phyloP scores from a whole-genome alignment of 2,888 invertebrate species.

The Drosophila anomelani region DNA sequence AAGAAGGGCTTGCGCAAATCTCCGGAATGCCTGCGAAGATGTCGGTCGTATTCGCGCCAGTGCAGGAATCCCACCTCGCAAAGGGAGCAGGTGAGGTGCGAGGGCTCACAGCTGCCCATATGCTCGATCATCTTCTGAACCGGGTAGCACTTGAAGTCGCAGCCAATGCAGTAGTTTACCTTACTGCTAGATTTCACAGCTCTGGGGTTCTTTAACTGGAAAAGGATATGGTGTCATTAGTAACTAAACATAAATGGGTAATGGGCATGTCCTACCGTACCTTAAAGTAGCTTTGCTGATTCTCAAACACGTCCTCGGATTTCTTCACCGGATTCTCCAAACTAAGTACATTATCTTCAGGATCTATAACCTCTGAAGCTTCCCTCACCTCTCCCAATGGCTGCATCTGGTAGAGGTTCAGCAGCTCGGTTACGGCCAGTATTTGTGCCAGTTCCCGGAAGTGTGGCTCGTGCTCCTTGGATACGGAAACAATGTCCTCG shows the following conservation, averaged over 20 bases:
- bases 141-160: constrained; percentile 84
- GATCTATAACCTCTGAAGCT: constrained; percentile 48
- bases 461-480: constrained; percentile 81
- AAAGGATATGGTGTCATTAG: not conserved
- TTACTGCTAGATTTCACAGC: constrained; percentile 79
- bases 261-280: constrained; percentile 38
- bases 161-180: constrained; percentile 84
- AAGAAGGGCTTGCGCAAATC: constrained; percentile 85
- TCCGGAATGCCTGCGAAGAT: constrained; percentile 84
- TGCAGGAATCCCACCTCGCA: constrained; percentile 83
- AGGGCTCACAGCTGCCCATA: constrained; percentile 78
- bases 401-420: constrained; percentile 78
- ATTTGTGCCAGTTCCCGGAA: constrained; percentile 82
- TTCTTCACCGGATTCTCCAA: constrained; percentile 41
- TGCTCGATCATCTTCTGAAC: constrained; percentile 84
- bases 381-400: constrained; percentile 35
- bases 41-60: constrained; percentile 82
- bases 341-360: constrained; percentile 13
- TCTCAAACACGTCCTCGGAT: constrained; percentile 76
- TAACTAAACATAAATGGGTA: rapidly evolving
- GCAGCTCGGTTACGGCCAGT: constrained; percentile 77
- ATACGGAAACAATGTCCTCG: constrained; percentile 81
- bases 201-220: constrained; percentile 74
- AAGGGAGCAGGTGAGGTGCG: constrained; percentile 81
- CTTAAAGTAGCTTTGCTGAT: constrained; percentile 82